Evolutionary conservation across 2,113 vertebrate genomes (phyloP).

Genomic region (Condylura cristata): DNA sequence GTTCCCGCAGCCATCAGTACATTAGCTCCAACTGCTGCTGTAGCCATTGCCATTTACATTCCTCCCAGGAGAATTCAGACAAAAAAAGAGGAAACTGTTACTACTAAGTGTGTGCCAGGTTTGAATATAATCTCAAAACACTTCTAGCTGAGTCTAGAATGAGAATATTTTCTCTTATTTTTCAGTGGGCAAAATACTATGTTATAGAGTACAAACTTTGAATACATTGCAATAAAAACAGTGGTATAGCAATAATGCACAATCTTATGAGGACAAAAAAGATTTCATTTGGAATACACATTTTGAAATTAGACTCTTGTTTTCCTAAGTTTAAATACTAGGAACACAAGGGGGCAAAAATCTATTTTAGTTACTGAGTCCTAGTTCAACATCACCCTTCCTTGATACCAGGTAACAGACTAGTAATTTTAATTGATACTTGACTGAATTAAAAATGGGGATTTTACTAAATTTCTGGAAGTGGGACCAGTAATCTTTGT

Average conservation of each 20-base stretch:
- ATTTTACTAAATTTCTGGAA: not conserved
- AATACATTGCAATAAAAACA: slow-evolving; percentile 2
- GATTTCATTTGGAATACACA: slow-evolving; percentile 1
- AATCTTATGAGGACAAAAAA: not conserved
- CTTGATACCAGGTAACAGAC: not conserved
- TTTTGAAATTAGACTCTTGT: slow-evolving; percentile 16
- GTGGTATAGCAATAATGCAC: not conserved
- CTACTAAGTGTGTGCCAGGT: slow-evolving; percentile 33
- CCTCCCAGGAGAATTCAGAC: slow-evolving; percentile 23
- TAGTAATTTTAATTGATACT: not conserved
- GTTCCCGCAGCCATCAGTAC: not conserved
- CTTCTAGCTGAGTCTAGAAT: slow-evolving; percentile 31
- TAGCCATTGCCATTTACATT: not conserved
- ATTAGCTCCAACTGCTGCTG: slow-evolving; percentile 45
- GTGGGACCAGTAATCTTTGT: too few species aligned
- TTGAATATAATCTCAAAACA: slow-evolving; percentile 42
- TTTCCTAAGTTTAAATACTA: not conserved
- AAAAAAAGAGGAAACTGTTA: slow-evolving; percentile 47
- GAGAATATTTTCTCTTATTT: slow-evolving; percentile 53
- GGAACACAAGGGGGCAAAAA: not conserved
- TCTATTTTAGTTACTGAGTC: not conserved
- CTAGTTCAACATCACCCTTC: slow-evolving; percentile 7
- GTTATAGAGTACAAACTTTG: not conserved
- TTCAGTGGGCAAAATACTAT: slow-evolving; percentile 26
- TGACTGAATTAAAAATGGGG: not conserved